Base-by-base conservation (phyloP, 2,113 vertebrate species). In the Lucifuga dentata region DNA sequence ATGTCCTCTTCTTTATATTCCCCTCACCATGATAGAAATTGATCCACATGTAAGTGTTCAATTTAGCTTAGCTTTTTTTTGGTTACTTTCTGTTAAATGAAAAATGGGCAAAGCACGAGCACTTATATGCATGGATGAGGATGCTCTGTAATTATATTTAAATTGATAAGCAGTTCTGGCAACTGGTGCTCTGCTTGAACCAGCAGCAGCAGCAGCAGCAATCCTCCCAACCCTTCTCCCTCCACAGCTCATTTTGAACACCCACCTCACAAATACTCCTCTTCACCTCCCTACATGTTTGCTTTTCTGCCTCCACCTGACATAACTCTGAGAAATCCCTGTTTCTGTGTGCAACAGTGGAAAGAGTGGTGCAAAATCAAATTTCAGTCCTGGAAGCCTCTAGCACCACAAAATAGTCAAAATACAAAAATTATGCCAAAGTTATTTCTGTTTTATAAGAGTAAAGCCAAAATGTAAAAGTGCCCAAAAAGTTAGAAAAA, bases 1-100 rank as follows among this genome's bases (percentile, higher is more conserved):
- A 89, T 90, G 90, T 89, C 86, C 82, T 67, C 39, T 73, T 79
- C 60, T 80, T 73, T 78, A 67, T 67, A 82, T 74, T 59, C 38
- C 11, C 65, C 62, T 71, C 61, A 21, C 62, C 12, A 8, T 72
- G 85, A 90, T 92, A 76, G 78, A 87, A 92, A 93, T 92, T 85
- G 86, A 90, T 92, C 80, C 77, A 17, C 41, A 17, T 44, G 53
- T 90, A 74, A 88, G 69, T 84, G 79, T 73, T 75, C 78, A 82
- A 85, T 71, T 86, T 51, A 29, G 67, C 63, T 64, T 80, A 75
- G 83, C 72, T 68, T 48, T 62, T 35, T 5, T 39, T 9, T n/a
- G n/a, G n/a, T 10, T 10, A 50, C 53, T n/a, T 78, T 81, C 49
- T 49, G 63, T 56, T 77, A 61, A 82, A 77, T 69, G 80, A 86